Evolutionary conservation across 2,113 vertebrate species (phyloP).

Genomic region (Xiphophorus maculatus): DNA sequence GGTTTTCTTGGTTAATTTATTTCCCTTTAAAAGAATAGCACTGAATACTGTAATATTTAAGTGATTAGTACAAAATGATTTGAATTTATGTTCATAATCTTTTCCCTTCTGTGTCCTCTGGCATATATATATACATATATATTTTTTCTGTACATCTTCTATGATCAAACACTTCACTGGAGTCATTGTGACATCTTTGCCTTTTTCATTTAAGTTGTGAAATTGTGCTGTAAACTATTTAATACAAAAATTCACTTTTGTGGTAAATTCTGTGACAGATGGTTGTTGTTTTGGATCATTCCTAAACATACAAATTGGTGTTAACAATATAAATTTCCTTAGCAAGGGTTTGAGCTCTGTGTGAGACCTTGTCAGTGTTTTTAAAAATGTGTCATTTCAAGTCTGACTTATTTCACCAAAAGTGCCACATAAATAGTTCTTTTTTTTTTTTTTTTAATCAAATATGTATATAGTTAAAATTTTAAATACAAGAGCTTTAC

Average conservation of each 20-base stretch:
- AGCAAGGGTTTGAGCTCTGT: not conserved
- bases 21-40: constrained; percentile 85
- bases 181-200: constrained; percentile 34
- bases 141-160: constrained; percentile 31
- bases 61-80: constrained; percentile 60
- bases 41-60: constrained; percentile 81
- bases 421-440: constrained; percentile 21
- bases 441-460: constrained; percentile 23
- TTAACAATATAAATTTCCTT: not conserved
- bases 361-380: not conserved
- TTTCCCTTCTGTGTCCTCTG: constrained; percentile 60
- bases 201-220: constrained; percentile 11
- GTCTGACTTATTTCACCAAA: not conserved
- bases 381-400: too few species aligned
- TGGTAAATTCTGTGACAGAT: constrained; percentile 1
- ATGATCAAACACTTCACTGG: constrained; percentile 65
- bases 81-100: constrained; percentile 43
- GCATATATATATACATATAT: constrained; percentile 51
- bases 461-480: constrained; percentile 16
- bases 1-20: constrained; percentile 93
- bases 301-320: not conserved
- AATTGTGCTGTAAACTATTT: constrained; percentile 6
- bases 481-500: constrained; percentile 19
- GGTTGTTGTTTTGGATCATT: not conserved
- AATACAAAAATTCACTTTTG: constrained; percentile 5